Base-by-base conservation (phyloP, 2,888 invertebrate genomes). In the Sclerodermus sp. region DNA sequence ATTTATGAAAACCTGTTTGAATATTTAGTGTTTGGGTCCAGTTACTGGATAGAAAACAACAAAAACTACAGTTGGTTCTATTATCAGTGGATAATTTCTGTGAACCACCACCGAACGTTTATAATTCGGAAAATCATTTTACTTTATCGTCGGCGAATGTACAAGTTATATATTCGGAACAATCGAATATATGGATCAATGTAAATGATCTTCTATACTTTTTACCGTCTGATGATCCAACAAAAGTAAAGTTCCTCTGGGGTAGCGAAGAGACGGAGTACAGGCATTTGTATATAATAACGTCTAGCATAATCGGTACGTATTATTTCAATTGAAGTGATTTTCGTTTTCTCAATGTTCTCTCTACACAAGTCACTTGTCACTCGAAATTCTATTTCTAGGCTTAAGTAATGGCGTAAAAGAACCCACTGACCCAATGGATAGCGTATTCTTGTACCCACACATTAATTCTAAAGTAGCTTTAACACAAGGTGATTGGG, bases 401-500 rank as follows among this genome's bases (percentile, higher is more conserved):
- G 79, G 81, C 2, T 72, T 80, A 45, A 75, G 76, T 36, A 86
- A 85, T 69, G 85, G 84, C n/a, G 79, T 83, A 29, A 79, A 80
- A 36, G 83, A 82, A 62, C 77, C 79, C 23, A 64, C 79, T 8
- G 82, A 82, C 66, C 76, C 78, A 42, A 79, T 82, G 79, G 82
- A 83, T 56, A 81, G 79, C 62, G 79, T 82, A 40, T 81, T 79
- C 65, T 61, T 81, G 36, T 79, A 80, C 15, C 88, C 90, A 0
- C 84, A 86, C 65, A 82, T 90, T 54, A 73, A 87, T 47, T 86
- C 86, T 52, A 88, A 88, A 58, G 83, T 90, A 29, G 85, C 90
- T 0, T 80, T 96, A 63, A 96, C 96, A 0, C 84, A 85, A 12
- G 96, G 96, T 0, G 91, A 93, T n/a, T 96, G 96, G 96, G 95